Evolutionary conservation across 2,113 vertebrate species (phyloP), one percentile per base, ranked within the genome.

Genomic region (Gambusia holbrooki): DNA sequence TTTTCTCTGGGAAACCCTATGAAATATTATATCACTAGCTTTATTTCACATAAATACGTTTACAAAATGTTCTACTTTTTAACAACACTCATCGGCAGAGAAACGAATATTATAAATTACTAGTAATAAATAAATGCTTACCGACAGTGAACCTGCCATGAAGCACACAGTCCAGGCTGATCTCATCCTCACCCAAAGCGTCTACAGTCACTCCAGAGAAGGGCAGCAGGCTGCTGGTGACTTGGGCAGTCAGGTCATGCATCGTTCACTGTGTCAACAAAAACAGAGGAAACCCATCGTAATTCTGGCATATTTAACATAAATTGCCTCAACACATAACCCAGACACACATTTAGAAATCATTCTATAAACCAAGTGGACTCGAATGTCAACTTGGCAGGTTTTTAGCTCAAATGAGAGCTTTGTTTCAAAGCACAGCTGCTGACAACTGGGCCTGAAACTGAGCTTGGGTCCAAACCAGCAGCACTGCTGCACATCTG

Each of bases 171-270:
- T 96, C 96, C 30, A 96, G 81, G 0, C 89, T 95, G 87, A 93
- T 95, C 76, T 97, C 97, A 90, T 96, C 96, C 88, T 98, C 96
- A 25, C 94, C 94, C 42, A 99, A 94, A 64, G 97, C 97, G 14
- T 97, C 93, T 77, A 95, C 15, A 40, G 97, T 98, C 71, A 96
- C 97, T 74, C 94, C 93, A 40, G 97, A 96, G 88, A 99, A 98
- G 9, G 89, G 95, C 91, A 98, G 95, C 86, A 99, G 92, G 84
- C 93, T 93, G 93, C 98, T 97, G n/a, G 96, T 97, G 92, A 97
- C 96, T 82, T 96, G 96, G 58, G 97, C 97, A 0, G 87, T 90
- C 87, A 98, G 92, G 87, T 97, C 95, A 94, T 84, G 92, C 97
- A 99, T 99, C 82, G 83, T 96, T 94, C 76, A 93, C 92, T 94